Conservation (phyloP, 2,797 vertebrate genomes). For the Sarcophilus harrisii region DNA sequence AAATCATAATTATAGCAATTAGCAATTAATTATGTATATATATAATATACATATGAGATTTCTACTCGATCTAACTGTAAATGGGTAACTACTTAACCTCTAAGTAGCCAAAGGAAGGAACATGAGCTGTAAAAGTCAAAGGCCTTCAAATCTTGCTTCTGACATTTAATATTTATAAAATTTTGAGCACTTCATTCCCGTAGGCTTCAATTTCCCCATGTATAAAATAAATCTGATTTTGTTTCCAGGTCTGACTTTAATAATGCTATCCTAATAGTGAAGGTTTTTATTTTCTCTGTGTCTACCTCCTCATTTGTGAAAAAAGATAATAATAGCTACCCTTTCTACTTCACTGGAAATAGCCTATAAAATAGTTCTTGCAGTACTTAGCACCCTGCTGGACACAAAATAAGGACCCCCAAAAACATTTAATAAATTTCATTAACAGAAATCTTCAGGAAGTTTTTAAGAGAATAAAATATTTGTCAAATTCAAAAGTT, state of each 20-base stretch:
- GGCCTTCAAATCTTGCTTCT: constrained; percentile 53
- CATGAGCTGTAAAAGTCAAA: constrained; percentile 51
- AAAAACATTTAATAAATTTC: background rate
- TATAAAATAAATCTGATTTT: background rate
- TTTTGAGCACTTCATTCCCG: constrained; percentile 10
- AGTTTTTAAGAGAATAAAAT: background rate
- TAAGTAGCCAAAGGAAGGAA: constrained; percentile 68
- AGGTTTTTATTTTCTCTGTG: background rate
- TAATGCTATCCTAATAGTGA: background rate
- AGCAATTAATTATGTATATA: background rate
- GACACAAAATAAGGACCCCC: background rate
- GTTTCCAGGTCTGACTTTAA: background rate
- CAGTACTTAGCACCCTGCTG: background rate
- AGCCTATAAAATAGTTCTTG: background rate
- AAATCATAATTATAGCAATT: background rate
- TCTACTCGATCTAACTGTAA: background rate
- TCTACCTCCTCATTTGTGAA: background rate
- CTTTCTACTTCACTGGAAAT: background rate
- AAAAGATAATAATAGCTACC: background rate
- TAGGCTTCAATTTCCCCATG: background rate
- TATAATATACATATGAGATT: background rate
- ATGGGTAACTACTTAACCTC: background rate
- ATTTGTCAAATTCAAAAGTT: background rate
- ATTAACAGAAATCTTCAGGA: background rate
- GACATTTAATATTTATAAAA: background rate